Evolutionary conservation across 30 jellyfish, hydroid and myxozoan species (phyloP).

Genomic region (Pseudorhiza aurosa): DNA sequence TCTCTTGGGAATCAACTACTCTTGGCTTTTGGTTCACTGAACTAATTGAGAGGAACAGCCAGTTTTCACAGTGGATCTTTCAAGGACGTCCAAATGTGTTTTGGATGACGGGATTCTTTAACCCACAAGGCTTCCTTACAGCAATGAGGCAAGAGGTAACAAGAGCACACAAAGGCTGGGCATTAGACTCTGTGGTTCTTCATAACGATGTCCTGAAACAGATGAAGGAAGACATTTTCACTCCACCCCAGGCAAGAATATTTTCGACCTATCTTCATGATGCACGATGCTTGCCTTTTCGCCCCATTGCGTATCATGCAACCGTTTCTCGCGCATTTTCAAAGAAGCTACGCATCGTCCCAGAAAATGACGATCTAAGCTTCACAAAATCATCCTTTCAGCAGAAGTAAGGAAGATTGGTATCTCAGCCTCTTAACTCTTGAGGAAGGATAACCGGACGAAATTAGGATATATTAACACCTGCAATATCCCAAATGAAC

Average conservation of each 20-base stretch:
- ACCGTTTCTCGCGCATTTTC: too few species aligned
- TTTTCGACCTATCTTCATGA: background rate
- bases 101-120: constrained; percentile 99
- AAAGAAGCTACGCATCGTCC: too few species aligned
- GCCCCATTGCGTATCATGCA: background rate
- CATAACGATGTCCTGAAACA: constrained; percentile 94
- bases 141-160: constrained; percentile 99
- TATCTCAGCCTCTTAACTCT: too few species aligned
- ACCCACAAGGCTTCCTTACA: constrained; percentile 97
- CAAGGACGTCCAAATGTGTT: constrained; percentile 94
- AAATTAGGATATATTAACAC: too few species aligned
- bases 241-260: constrained; percentile 80
- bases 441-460: too few species aligned
- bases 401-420: too few species aligned
- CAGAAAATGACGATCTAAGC: too few species aligned
- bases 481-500: too few species aligned
- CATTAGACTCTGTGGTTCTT: constrained; percentile 95
- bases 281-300: background rate
- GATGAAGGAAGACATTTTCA: constrained; percentile 86
- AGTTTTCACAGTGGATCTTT: constrained; percentile 85
- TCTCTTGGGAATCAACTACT: constrained; percentile 97
- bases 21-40: constrained; percentile 99
- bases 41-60: constrained; percentile 86
- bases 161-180: constrained; percentile 99
- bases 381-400: too few species aligned